Percentiles rank a stretch among this genome's conserved stretches.
phyloP scores from a whole-genome alignment of 2,113 vertebrate genomes.

The Acanthisitta chloris region DNA sequence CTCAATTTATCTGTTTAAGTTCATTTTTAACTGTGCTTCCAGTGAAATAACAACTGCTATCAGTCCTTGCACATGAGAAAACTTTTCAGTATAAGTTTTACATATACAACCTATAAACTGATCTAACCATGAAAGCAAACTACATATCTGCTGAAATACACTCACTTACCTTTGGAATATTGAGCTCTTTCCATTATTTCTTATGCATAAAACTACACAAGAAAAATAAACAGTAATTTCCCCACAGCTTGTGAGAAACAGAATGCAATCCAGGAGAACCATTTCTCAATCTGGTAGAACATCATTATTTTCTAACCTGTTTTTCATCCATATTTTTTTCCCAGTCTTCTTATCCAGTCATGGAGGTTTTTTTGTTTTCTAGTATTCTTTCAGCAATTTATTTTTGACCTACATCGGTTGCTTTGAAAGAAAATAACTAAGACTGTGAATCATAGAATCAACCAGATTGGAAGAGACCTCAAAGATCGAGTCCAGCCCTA shows the following conservation, averaged over 20 bases:
- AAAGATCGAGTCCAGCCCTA: no score
- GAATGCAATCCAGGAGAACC: background rate
- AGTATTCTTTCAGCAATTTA: background rate
- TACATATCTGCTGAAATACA: background rate
- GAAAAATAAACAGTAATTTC: background rate
- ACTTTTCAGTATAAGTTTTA: background rate
- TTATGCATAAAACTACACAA: background rate
- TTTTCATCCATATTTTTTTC: background rate
- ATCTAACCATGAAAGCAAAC: background rate
- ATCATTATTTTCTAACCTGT: background rate
- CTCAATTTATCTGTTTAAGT: conserved; percentile 46
- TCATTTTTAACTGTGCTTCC: background rate
- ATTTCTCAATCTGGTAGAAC: background rate
- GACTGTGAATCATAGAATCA: no score
- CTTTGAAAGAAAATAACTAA: background rate
- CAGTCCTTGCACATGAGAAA: background rate
- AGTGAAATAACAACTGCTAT: background rate
- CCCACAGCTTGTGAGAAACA: background rate
- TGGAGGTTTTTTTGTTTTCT: background rate
- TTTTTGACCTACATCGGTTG: background rate
- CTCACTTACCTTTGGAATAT: background rate
- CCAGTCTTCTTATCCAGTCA: background rate
- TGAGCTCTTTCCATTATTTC: background rate
- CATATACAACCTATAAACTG: background rate
- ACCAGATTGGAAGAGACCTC: no score